These are phyloP conservation scores for Heterocephalus glaber DNA, from an alignment of 2,113 vertebrate genomes.

Conservation along the genomic window DNA sequence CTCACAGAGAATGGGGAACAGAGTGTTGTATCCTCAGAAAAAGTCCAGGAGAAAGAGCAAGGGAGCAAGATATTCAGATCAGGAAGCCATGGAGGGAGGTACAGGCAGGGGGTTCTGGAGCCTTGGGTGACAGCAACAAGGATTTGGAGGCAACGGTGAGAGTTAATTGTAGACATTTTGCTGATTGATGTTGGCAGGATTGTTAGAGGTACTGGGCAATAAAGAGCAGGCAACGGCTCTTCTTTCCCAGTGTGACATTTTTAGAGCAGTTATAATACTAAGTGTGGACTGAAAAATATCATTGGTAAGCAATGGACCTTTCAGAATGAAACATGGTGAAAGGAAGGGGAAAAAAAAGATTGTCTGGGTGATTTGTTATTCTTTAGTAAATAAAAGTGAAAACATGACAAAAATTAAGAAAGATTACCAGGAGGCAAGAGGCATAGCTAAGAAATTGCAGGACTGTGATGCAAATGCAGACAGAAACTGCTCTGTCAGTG, in stretches of 20 bases:
- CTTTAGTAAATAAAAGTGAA: not conserved
- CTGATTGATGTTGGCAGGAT: not conserved
- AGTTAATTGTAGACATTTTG: not conserved
- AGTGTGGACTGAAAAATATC: not conserved
- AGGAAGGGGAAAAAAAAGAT: not conserved
- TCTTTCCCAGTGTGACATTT: conserved; percentile 17
- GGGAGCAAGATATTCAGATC: no score
- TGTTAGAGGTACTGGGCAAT: not conserved
- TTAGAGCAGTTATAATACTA: conserved; percentile 8
- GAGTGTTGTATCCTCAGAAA: not conserved
- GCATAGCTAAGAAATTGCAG: not conserved
- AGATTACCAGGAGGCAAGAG: not conserved
- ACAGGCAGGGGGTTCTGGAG: not conserved
- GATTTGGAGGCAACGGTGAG: not conserved
- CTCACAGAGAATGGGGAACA: not conserved
- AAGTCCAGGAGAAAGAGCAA: not conserved
- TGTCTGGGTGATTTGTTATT: not conserved
- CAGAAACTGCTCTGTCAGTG: rapidly evolving
- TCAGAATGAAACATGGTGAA: conserved; percentile 23
- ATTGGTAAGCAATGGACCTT: not conserved
- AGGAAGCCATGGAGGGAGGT: not conserved
- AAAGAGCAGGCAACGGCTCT: not conserved
- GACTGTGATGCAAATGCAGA: not conserved
- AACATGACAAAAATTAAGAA: not conserved
- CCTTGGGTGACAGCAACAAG: not conserved